These are phyloP conservation scores for Scleropages formosus DNA, from an alignment of 2,797 vertebrate genomes.

Conservation along the genomic window DNA sequence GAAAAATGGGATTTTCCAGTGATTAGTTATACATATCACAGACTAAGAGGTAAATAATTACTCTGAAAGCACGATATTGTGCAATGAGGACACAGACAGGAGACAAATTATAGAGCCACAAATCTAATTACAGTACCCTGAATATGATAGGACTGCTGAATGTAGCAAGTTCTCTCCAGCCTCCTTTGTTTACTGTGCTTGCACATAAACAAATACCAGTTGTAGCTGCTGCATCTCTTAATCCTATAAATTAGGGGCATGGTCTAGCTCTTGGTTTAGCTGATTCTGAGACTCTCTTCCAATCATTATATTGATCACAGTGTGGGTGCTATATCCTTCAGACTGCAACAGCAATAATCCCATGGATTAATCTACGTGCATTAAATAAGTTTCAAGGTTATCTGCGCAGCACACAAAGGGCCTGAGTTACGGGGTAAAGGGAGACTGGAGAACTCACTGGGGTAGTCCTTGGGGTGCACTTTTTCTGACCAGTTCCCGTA, in stretches of 20 bases:
- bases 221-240: conserved; percentile 35
- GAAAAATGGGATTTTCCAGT: conserved; percentile 21
- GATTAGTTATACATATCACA: conserved; percentile 6
- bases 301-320: conserved; percentile 73
- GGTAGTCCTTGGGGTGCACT: conserved; percentile 76
- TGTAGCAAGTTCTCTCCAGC: not conserved
- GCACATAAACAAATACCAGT: not conserved
- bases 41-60: conserved; percentile 21
- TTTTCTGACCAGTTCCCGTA: conserved; percentile 84
- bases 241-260: conserved; percentile 59
- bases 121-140: conserved; percentile 23
- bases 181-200: not conserved
- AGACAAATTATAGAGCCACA: conserved; percentile 17
- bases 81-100: conserved; percentile 14
- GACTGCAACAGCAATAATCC: conserved; percentile 62
- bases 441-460: conserved; percentile 62
- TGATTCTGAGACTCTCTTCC: conserved; percentile 54
- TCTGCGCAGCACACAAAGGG: conserved; percentile 30
- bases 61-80: not conserved
- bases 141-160: not conserved
- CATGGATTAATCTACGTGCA: conserved; percentile 62
- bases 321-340: conserved; percentile 36
- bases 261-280: conserved; percentile 64
- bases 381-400: conserved; percentile 64
- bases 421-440: not conserved